Evolutionary conservation across 2,888 invertebrate genomes (phyloP), one percentile per base, ranked within the genome.

Genomic region (Lepas anatifera): DNA sequence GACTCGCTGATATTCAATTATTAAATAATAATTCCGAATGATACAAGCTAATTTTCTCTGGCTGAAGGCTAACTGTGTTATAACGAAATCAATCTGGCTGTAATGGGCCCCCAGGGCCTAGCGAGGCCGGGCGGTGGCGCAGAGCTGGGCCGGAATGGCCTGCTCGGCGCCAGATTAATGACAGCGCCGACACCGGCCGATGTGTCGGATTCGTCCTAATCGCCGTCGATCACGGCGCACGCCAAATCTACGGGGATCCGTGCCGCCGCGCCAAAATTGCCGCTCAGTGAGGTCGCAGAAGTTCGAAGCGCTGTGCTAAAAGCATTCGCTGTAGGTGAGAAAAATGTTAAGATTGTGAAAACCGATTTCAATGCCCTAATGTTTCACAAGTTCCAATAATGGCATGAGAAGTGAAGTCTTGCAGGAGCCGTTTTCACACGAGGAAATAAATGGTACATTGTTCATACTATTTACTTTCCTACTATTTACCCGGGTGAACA

Each of bases 1-100:
- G 29, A 7, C 58, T 3, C 58, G 22, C 58, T 58, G 58, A 58
- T 58, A 58, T 58, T 58, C 58, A 58, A 58, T 58, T 58, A 58
- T 58, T 58, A 58, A 58, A 58, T 58, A 58, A 58, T 58, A 58
- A 58, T 58, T 32, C 58, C 58, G 58, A 58, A 58, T 58, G 58
- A 58, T 58, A 58, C 58, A 58, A 32, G 58, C 29, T 58, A 58
- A 58, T 58, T 58, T 58, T 58, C 58, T 58, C 58, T 58, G 58
- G 58, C 58, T 58, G 29, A 18, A 58, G 58, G 32, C 18, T 58
- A 58, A 58, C 32, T 58, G 58, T 58, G 58, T 58, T 58, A 58
- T 58, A 58, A 58, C 58, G 16, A 32, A 58, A 32, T 58, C 58
- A 58, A 58, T 58, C 32, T 58, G 58, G 32, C 32, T 29, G 58